Conservation (phyloP, 2,888 invertebrate genomes). For the Idaea dimidiata region DNA sequence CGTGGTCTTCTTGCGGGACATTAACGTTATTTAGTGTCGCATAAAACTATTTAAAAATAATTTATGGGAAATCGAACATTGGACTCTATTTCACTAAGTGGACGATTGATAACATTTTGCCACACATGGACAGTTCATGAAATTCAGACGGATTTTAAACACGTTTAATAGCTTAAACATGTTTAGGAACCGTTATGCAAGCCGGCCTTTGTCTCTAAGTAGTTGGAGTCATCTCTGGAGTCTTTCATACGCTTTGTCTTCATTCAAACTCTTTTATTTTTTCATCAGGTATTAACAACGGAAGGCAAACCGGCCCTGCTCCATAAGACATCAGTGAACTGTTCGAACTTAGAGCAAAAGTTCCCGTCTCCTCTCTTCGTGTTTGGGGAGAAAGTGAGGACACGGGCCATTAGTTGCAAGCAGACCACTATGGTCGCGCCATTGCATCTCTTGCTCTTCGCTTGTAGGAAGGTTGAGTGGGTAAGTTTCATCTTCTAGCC, state of each 20-base stretch:
- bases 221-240: too few species aligned
- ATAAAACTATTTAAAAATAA: too few species aligned
- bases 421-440: conserved; percentile 97
- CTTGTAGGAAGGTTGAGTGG: conserved; percentile 92
- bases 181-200: too few species aligned
- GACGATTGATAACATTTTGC: too few species aligned
- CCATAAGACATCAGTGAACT: conserved; percentile 98
- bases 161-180: too few species aligned
- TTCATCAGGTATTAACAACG: conserved; percentile 89
- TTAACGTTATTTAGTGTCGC: too few species aligned
- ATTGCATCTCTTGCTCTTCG: conserved; percentile 94
- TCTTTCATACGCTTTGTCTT: background rate
- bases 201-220: too few species aligned
- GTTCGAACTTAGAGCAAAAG: conserved; percentile 88
- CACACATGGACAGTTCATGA: too few species aligned
- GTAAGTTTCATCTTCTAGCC: conserved; percentile 44
- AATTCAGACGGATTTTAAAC: too few species aligned
- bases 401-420: conserved; percentile 96
- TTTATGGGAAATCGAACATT: too few species aligned
- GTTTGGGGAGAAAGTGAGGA: conserved; percentile 98
- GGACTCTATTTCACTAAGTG: too few species aligned
- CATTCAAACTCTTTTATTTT: background rate
- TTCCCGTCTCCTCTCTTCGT: conserved; percentile 98
- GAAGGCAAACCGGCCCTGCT: conserved; percentile 97
- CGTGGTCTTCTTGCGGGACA: too few species aligned